A percentile compares a stretch with the other conserved stretches of the same genome.
Conservation (phyloP, 2,113 vertebrate genomes). For the Clupea harengus region DNA sequence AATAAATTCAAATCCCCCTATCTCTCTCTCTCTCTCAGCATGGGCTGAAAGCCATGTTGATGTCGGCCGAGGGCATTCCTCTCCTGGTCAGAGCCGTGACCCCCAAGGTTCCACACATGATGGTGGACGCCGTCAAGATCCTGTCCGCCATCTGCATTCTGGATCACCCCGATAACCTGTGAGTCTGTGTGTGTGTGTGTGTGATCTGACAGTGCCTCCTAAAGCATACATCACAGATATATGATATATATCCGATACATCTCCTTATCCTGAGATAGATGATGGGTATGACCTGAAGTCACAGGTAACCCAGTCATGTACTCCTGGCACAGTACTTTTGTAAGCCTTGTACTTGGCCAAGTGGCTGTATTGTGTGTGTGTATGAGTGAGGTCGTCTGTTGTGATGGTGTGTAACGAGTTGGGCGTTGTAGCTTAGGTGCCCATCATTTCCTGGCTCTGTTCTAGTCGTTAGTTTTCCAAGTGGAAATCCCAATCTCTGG, state of each 20-base stretch:
- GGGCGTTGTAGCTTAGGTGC: not conserved
- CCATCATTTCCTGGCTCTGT: no score
- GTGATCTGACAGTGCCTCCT: not conserved
- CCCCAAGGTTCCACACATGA: conserved; percentile 81
- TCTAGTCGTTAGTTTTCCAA: no score
- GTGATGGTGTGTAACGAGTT: conserved; percentile 32
- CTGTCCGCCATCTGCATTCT: conserved; percentile 88
- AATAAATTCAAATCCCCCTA: no score
- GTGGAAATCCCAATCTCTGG: not conserved
- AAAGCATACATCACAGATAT: not conserved
- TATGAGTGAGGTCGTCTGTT: not conserved
- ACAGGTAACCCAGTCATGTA: not conserved
- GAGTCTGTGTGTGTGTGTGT: conserved; percentile 49
- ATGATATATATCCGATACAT: not conserved
- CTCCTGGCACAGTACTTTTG: not conserved
- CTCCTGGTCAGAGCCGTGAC: conserved; percentile 84
- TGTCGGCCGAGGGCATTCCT: conserved; percentile 78
- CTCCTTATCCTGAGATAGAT: not conserved
- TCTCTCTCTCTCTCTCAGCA: conserved; percentile 61
- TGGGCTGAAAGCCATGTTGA: conserved; percentile 86
- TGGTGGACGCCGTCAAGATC: conserved; percentile 85
- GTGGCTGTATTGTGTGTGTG: not conserved
- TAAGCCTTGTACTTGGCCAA: not conserved
- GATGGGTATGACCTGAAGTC: not conserved
- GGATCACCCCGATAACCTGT: conserved; percentile 83